These are phyloP conservation scores for Ispidina picta DNA, from an alignment of 2,797 vertebrate species.

Conservation along the genomic window DNA sequence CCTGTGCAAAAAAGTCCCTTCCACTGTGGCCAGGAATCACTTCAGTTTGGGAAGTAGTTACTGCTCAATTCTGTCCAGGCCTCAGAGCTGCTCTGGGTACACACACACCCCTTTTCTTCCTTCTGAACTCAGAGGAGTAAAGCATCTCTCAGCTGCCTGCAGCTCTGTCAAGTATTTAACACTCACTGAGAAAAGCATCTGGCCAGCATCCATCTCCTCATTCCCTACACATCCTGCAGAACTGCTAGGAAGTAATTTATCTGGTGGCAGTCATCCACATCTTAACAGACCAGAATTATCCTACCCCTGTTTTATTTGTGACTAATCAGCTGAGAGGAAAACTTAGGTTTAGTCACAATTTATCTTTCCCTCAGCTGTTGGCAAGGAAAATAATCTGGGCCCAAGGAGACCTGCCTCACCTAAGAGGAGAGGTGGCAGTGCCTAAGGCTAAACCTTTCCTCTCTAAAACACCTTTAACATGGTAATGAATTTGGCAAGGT, in stretches of 20 bases:
- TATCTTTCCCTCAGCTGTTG: background rate
- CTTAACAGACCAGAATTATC: background rate
- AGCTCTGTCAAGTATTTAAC: background rate
- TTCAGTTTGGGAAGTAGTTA: background rate
- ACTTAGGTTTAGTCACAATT: background rate
- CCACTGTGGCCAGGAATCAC: accelerated
- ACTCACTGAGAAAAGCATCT: background rate
- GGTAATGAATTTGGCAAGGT: background rate
- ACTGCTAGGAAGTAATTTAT: background rate
- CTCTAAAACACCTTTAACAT: background rate
- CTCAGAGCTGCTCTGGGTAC: background rate
- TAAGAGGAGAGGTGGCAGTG: background rate
- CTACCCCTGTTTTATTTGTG: background rate
- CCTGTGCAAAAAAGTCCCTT: background rate
- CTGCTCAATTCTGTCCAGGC: background rate
- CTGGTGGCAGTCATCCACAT: background rate
- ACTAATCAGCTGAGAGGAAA: background rate
- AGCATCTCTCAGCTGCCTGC: background rate
- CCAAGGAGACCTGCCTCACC: background rate
- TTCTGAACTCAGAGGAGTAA: background rate
- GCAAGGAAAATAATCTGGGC: background rate
- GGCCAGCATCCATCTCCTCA: constrained; percentile 14
- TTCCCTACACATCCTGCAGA: background rate
- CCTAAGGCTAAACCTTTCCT: background rate
- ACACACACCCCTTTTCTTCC: background rate